These are phyloP conservation scores for Graptemys geographica DNA, from an alignment of 2,797 vertebrate genomes.

Conservation along the genomic window DNA sequence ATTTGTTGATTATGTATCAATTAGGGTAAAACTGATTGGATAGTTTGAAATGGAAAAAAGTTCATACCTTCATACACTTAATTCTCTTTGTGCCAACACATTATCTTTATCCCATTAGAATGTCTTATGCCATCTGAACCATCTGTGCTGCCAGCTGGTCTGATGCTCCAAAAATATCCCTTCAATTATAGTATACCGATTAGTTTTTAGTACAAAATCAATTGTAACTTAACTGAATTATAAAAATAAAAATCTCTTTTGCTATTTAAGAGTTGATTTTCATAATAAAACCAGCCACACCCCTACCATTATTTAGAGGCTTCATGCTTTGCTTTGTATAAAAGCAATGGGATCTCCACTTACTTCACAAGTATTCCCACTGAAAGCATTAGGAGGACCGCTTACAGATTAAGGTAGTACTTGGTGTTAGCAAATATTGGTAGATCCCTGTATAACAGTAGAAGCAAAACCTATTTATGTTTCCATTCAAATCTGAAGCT, in stretches of 20 bases:
- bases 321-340: background rate
- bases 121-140: conserved; percentile 75
- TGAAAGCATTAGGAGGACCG: background rate
- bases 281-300: background rate
- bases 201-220: conserved; percentile 71
- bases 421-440: background rate
- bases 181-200: conserved; percentile 72
- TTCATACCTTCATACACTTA: conserved; percentile 64
- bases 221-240: conserved; percentile 66
- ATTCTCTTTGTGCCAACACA: conserved; percentile 69
- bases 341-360: background rate
- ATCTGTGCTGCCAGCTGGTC: conserved; percentile 79
- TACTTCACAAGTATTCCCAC: background rate
- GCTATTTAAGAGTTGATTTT: conserved; percentile 24
- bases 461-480: background rate
- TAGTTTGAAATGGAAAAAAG: conserved; percentile 58
- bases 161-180: conserved; percentile 72
- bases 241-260: conserved; percentile 47
- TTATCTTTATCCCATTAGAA: conserved; percentile 74
- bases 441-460: background rate
- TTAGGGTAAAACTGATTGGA: conserved; percentile 61
- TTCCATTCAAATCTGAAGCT: background rate
- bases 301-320: background rate
- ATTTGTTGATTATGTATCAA: conserved; percentile 44
- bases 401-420: background rate